phyloP scores from a whole-genome alignment of 2,113 vertebrate species.

The Trachemys scripta region DNA sequence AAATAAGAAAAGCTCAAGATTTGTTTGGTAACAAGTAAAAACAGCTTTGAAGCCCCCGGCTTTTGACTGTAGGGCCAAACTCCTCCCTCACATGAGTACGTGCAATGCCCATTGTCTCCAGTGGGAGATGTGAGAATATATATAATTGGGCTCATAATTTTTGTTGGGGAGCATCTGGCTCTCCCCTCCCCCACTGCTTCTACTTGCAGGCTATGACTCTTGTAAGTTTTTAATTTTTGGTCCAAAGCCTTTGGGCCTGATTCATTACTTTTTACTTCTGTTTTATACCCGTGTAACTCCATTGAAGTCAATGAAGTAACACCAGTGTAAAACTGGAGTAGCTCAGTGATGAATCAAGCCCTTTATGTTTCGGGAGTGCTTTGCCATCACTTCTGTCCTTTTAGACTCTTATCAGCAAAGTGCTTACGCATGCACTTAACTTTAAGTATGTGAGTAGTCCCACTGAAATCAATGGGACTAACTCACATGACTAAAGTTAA shows the following conservation, averaged over 20 bases:
- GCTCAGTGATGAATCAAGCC: neutral
- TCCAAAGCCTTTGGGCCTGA: neutral
- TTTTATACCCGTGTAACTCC: neutral
- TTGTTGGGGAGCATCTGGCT: neutral
- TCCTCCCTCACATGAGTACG: neutral
- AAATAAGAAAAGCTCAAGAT: neutral
- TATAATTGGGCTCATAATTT: neutral
- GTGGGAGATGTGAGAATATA: neutral
- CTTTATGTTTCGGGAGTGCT: neutral
- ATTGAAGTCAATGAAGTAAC: neutral
- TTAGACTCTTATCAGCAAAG: neutral
- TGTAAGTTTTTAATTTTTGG: neutral
- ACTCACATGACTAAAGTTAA: neutral
- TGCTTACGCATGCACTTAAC: neutral
- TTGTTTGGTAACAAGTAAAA: slow-evolving; percentile 20
- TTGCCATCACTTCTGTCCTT: neutral
- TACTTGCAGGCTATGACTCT: neutral
- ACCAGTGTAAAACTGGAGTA: too few relatives aligned
- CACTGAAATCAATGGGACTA: neutral
- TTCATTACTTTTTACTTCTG: neutral
- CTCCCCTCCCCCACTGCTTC: neutral
- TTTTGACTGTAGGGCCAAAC: neutral
- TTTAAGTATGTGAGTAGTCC: fast-evolving
- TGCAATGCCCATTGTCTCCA: fast-evolving
- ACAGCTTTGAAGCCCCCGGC: neutral